These are phyloP conservation scores for Xenopus laevis DNA, from an alignment of 2,113 vertebrate genomes.

Conservation along the genomic window DNA sequence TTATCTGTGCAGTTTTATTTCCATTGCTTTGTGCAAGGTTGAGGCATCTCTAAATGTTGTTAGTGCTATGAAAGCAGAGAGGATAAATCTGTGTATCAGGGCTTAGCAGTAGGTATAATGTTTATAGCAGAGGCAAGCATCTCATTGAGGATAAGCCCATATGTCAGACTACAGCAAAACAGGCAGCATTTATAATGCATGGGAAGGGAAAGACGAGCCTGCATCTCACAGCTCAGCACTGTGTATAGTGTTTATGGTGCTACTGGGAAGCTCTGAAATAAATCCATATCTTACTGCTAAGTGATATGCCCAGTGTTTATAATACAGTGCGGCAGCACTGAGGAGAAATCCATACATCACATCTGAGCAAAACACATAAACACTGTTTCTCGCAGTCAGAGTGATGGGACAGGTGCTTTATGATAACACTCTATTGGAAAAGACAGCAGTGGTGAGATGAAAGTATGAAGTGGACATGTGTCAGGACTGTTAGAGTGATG, in stretches of 20 bases:
- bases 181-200: slow-evolving; percentile 29
- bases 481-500: slow-evolving; percentile 34
- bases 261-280: slow-evolving; percentile 27
- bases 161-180: slow-evolving; percentile 25
- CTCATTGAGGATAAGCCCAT: slow-evolving; percentile 39
- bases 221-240: not conserved
- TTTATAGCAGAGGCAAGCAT: slow-evolving; percentile 30
- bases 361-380: not conserved
- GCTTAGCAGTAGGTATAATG: slow-evolving; percentile 39
- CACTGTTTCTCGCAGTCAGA: not conserved
- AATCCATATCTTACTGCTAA: slow-evolving; percentile 23
- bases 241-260: slow-evolving; percentile 24
- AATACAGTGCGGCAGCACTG: slow-evolving; percentile 7
- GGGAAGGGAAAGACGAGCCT: slow-evolving; percentile 13
- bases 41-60: slow-evolving; percentile 29
- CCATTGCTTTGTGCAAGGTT: slow-evolving; percentile 9
- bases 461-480: slow-evolving; percentile 42
- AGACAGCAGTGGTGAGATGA: slow-evolving; percentile 39
- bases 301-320: slow-evolving; percentile 29
- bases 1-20: slow-evolving; percentile 23
- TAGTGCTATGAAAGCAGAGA: slow-evolving; percentile 18
- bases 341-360: slow-evolving; percentile 18
- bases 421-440: slow-evolving; percentile 16
- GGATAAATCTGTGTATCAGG: slow-evolving; percentile 20
- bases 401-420: slow-evolving; percentile 14